A percentile compares a stretch with the other conserved stretches of the same genome.
Evolutionary conservation across 2,797 vertebrate genomes (phyloP).

Genomic region (Phalloptychus januarius): DNA sequence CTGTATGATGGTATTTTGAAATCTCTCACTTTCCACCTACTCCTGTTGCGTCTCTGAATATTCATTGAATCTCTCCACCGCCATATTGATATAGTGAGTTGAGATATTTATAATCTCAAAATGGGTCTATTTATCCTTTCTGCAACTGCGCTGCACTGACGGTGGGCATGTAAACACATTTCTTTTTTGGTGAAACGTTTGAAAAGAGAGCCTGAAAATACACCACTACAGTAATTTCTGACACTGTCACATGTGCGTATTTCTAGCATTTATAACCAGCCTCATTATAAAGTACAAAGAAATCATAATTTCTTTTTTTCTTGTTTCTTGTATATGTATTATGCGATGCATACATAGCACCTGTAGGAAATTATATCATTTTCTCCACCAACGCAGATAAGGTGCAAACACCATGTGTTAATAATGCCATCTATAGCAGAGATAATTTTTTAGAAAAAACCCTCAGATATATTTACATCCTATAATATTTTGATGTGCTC

Average conservation of each 20-base stretch:
- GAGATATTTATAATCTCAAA: conserved; percentile 68
- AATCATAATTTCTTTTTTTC: conserved; percentile 12
- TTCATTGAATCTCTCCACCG: conserved; percentile 61
- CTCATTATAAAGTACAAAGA: conserved; percentile 12
- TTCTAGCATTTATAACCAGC: conserved; percentile 26
- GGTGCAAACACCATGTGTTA: neutral
- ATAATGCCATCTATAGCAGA: neutral
- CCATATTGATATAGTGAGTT: conserved; percentile 44
- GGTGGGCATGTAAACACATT: conserved; percentile 53
- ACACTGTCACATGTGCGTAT: conserved; percentile 10
- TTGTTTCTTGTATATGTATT: too few relatives aligned
- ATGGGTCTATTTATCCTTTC: conserved; percentile 54
- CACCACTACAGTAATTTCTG: conserved; percentile 9
- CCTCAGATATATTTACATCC: neutral
- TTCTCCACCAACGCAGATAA: conserved; percentile 54
- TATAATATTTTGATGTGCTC: conserved; percentile 2
- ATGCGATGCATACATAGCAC: conserved; percentile 28
- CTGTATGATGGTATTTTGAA: conserved; percentile 61
- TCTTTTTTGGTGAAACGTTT: conserved; percentile 24
- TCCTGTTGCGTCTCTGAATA: conserved; percentile 47
- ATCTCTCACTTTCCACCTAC: conserved; percentile 56
- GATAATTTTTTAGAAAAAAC: neutral
- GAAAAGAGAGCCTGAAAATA: conserved; percentile 35
- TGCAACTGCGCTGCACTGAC: conserved; percentile 27
- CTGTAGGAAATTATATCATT: conserved; percentile 29